These are phyloP conservation scores for Lasioglossum villosulum DNA, from an alignment of 2,888 invertebrate genomes.

Conservation along the genomic window DNA sequence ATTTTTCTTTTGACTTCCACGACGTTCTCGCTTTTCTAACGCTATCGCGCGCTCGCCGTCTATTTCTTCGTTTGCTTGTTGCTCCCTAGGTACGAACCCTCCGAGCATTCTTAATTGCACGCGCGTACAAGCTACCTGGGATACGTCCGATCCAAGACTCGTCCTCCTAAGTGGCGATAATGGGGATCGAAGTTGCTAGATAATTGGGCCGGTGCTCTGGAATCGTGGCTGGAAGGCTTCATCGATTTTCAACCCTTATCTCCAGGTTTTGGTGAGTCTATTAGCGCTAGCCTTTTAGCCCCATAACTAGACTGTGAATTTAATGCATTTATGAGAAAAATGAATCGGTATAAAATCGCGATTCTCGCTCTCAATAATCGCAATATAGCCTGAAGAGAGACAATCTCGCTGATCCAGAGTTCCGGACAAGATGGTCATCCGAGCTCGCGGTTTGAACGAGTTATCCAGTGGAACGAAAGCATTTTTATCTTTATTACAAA, in stretches of 20 bases:
- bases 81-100: not conserved
- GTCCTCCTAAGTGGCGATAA: not conserved
- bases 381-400: not conserved
- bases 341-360: no score
- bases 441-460: not conserved
- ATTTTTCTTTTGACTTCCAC: not conserved
- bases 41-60: slow-evolving; percentile 43
- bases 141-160: not conserved
- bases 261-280: not conserved
- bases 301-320: not conserved
- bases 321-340: not conserved
- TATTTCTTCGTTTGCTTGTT: slow-evolving; percentile 41
- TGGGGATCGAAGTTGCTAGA: not conserved
- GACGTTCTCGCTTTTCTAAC: slow-evolving; percentile 38
- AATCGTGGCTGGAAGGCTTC: not conserved
- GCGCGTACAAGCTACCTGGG: slow-evolving; percentile 72
- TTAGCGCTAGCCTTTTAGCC: not conserved
- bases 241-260: not conserved
- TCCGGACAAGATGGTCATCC: not conserved
- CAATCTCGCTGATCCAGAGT: no score
- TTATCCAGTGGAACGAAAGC: not conserved
- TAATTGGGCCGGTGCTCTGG: not conserved
- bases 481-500: not conserved
- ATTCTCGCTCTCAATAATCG: no score
- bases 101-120: slow-evolving; percentile 78